phyloP scores from a whole-genome alignment of 1,140 invertebrate genomes.

The Cotesia chilonis region DNA sequence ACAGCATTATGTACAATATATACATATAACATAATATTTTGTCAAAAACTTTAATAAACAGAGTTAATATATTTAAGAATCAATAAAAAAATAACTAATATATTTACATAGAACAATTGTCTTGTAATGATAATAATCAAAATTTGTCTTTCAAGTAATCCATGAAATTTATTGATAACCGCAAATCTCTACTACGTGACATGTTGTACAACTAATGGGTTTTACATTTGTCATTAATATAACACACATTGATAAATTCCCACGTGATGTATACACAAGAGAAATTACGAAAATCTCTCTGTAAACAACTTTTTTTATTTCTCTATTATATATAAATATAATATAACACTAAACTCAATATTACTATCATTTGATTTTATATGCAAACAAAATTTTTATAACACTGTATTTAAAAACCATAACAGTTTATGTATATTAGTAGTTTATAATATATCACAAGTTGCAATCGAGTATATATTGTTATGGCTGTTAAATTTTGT shows the following conservation, averaged over 20 bases:
- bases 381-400: no score
- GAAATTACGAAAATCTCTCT: background rate
- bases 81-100: background rate
- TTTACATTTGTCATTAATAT: slow-evolving; percentile 47
- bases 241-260: slow-evolving; percentile 16
- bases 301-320: slow-evolving; percentile 27
- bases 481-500: no score
- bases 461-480: no score
- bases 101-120: slow-evolving; percentile 20
- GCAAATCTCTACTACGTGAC: slow-evolving; percentile 64
- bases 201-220: slow-evolving; percentile 56
- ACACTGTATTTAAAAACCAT: no score
- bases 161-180: slow-evolving; percentile 43
- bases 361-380: no score
- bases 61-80: no score
- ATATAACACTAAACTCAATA: no score
- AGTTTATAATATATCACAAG: no score
- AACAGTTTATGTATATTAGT: no score
- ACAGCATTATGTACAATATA: background rate
- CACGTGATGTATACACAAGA: slow-evolving; percentile 2
- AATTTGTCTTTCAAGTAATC: slow-evolving; percentile 44
- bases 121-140: slow-evolving; percentile 47
- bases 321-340: background rate
- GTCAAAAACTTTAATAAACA: no score
- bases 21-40: background rate